Conservation (phyloP, 2,888 invertebrate species). For the Autographa gamma region DNA sequence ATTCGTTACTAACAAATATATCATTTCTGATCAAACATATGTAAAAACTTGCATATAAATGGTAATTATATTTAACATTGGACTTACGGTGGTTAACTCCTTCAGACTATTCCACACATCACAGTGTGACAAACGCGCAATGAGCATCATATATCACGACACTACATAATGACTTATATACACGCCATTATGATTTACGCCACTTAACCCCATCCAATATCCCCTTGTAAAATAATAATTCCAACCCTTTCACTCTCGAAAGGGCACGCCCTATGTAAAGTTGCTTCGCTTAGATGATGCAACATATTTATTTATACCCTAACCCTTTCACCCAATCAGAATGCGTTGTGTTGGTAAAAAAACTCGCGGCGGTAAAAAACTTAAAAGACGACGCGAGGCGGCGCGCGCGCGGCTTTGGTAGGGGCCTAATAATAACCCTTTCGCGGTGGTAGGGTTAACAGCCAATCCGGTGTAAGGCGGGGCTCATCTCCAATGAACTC, state of each 20-base stretch:
- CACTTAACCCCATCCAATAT: conserved; percentile 72
- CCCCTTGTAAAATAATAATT: conserved; percentile 70
- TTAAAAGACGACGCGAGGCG: conserved; percentile 77
- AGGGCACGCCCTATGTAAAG: conserved; percentile 73
- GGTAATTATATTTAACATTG: no score
- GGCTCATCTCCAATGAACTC: conserved; percentile 61
- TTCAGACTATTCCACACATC: no score
- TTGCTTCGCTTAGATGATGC: conserved; percentile 58
- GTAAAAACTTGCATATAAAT: no score
- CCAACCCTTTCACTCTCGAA: conserved; percentile 80
- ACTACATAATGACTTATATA: conserved; percentile 43
- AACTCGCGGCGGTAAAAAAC: conserved; percentile 77
- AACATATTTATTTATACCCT: conserved; percentile 80
- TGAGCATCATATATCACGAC: neutral
- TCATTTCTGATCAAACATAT: no score
- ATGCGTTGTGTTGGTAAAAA: conserved; percentile 74
- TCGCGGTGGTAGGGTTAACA: conserved; percentile 80
- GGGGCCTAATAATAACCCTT: conserved; percentile 87
- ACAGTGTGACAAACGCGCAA: neutral
- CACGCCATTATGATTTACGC: conserved; percentile 59
- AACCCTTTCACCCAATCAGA: conserved; percentile 86
- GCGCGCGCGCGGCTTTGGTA: conserved; percentile 75
- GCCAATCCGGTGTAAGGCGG: conserved; percentile 84
- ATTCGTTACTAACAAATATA: no score
- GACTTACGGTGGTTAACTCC: no score